Conservation (phyloP, 2,113 vertebrate species). For the Toxostoma redivivum region DNA sequence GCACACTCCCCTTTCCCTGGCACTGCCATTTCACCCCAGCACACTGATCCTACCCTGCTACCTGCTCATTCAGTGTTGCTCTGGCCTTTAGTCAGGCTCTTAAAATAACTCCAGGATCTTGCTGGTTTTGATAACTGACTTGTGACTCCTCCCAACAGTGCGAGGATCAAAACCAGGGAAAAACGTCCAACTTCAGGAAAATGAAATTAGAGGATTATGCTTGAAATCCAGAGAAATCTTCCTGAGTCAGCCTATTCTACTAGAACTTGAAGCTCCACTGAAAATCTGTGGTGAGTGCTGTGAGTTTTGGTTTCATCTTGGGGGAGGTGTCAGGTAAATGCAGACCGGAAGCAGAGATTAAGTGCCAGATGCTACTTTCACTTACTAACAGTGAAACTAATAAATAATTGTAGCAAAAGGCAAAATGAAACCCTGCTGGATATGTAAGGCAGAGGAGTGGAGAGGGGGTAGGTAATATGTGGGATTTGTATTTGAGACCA, state of each 20-base stretch:
- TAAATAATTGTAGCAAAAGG: not conserved
- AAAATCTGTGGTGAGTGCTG: slow-evolving; percentile 91
- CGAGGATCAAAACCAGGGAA: slow-evolving; percentile 95
- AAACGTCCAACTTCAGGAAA: slow-evolving; percentile 97
- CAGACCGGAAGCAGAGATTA: not conserved
- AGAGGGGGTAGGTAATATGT: not conserved
- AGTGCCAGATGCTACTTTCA: not conserved
- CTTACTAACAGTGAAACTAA: not conserved
- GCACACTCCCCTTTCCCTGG: not conserved
- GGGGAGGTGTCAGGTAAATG: not conserved
- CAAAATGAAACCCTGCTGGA: not conserved
- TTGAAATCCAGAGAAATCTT: slow-evolving; percentile 98
- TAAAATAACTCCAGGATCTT: not conserved
- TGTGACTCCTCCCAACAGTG: slow-evolving; percentile 72
- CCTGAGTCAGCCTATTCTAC: slow-evolving; percentile 95
- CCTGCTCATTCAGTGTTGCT: not conserved
- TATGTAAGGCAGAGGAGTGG: not conserved
- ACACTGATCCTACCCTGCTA: not conserved
- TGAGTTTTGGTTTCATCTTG: not conserved
- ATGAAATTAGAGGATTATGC: slow-evolving; percentile 94
- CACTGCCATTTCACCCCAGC: not conserved
- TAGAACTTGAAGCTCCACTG: slow-evolving; percentile 96
- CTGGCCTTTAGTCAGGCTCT: not conserved
- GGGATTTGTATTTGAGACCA: not conserved
- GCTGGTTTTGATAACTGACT: not conserved